phyloP scores from a whole-genome alignment of 2,888 invertebrate species.

The Lasioglossum leucozonium region DNA sequence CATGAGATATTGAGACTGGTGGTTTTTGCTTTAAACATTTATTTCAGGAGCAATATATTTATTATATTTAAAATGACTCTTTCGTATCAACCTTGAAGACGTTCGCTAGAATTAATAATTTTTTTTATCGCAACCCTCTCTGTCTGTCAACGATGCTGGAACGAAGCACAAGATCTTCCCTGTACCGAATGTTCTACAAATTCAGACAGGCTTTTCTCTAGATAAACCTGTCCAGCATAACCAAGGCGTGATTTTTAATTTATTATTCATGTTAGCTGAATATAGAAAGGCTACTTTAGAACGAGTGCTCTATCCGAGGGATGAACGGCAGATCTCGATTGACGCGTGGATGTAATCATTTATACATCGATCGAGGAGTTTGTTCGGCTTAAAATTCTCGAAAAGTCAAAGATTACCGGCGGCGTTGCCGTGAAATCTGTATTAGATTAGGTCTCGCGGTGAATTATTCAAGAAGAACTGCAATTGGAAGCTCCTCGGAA shows the following conservation, averaged over 20 bases:
- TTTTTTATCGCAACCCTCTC: background rate
- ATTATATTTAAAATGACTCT: background rate
- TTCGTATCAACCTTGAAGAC: background rate
- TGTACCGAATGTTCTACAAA: background rate
- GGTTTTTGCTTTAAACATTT: too few relatives aligned
- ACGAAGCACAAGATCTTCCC: too few relatives aligned
- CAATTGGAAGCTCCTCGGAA: background rate
- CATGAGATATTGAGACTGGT: too few relatives aligned
- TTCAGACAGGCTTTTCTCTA: background rate
- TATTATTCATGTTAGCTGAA: constrained; percentile 31
- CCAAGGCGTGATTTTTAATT: background rate
- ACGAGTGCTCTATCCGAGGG: background rate
- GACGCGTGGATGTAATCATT: constrained; percentile 14
- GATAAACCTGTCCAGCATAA: background rate
- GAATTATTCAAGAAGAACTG: background rate
- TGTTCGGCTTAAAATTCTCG: background rate
- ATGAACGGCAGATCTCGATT: constrained; percentile 13
- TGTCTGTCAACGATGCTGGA: too few relatives aligned
- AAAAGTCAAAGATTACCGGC: background rate
- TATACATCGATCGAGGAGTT: constrained; percentile 29
- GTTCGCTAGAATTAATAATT: background rate
- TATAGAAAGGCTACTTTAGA: constrained; percentile 44
- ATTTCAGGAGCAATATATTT: too few relatives aligned
- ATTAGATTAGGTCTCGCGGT: background rate
- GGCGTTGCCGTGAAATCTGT: background rate